Percentiles rank a stretch among this genome's conserved stretches.
Conservation (phyloP, 2,113 vertebrate species). For the Panthera uncia region DNA sequence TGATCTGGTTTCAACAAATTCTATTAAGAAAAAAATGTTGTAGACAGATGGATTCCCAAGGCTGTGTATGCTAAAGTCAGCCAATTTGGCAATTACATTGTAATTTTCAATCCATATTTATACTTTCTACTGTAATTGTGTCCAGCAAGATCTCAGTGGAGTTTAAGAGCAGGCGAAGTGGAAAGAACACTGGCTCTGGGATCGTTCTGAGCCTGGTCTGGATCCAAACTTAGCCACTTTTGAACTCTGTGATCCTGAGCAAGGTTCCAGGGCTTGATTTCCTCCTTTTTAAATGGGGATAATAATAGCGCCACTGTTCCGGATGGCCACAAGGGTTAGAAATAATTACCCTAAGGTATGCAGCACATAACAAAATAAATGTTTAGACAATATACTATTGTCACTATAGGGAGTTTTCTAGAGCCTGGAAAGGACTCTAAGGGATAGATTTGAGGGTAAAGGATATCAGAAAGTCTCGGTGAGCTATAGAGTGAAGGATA, state of each 20-base stretch:
- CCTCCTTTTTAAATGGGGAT: background rate
- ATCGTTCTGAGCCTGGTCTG: background rate
- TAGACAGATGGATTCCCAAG: conserved; percentile 15
- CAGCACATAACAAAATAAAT: background rate
- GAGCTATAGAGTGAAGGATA: background rate
- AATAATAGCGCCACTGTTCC: background rate
- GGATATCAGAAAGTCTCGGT: background rate
- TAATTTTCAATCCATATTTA: conserved; percentile 50
- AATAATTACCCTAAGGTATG: background rate
- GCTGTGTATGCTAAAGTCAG: background rate
- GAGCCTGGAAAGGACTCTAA: background rate
- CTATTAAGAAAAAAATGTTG: conserved; percentile 43
- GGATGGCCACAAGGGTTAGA: background rate
- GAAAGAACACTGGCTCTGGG: conserved; percentile 8
- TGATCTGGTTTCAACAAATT: conserved; percentile 52
- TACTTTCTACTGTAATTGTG: conserved; percentile 34
- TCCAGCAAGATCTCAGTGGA: conserved; percentile 33
- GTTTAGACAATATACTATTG: background rate
- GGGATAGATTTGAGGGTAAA: background rate
- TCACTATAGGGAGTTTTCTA: background rate
- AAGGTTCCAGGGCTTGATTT: background rate
- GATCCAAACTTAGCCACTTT: background rate
- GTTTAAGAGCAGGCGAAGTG: background rate
- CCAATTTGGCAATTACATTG: conserved; percentile 12
- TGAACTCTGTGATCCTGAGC: background rate